Base-by-base conservation (phyloP, 2,797 vertebrate genomes). In the Agapornis canus region DNA sequence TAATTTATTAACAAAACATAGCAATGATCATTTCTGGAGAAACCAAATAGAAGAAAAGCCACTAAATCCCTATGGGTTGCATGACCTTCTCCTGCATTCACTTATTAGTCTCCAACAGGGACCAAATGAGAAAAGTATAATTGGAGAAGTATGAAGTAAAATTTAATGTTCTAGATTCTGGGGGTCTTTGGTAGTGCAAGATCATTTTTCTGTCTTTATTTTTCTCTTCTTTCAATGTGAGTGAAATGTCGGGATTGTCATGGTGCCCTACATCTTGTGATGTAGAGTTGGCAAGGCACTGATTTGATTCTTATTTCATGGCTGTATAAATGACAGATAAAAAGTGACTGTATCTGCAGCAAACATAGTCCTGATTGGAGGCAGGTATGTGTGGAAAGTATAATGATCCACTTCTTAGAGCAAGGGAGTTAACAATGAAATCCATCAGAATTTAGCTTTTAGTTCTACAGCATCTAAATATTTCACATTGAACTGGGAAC, bases 301-400 rank as follows among this genome's bases (percentile, higher is more conserved):
- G 31, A 45, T 2, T 4, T 2, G 3, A 6, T 10, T 68, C 6
- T 29, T 49, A 4, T 72, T 60, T 29, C 35, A 16, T 17, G 51
- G 27, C 31, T 51, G 4, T 43, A 11, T 49, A 63, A 80, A 85
- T 21, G 21, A 32, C 22, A 37, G 27, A 26, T 29, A 42, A 81
- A 73, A 77, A 52, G 40, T 37, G 25, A 59, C 0, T 0, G 2
- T 22, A 27, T 48, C 39, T 76, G 13, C 56, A 37, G 15, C 5
- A 45, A 51, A 1, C 0, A 0, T 27, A 60, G 5, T 57, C 37
- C 31, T 85, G 51, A 16, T 31, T 64, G 11, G 49, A 79, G 45
- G 39, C 54, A 72, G 14, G 7, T 47, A 29, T 0, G 1, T 48
- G 26, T 29, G 31, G 31, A 68, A 94, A 60, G 21, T 13, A 29